Percentiles rank a stretch among this genome's conserved stretches.
These are phyloP conservation scores for Lasioglossum morio DNA, from an alignment of 2,888 invertebrate genomes.

Conservation along the genomic window DNA sequence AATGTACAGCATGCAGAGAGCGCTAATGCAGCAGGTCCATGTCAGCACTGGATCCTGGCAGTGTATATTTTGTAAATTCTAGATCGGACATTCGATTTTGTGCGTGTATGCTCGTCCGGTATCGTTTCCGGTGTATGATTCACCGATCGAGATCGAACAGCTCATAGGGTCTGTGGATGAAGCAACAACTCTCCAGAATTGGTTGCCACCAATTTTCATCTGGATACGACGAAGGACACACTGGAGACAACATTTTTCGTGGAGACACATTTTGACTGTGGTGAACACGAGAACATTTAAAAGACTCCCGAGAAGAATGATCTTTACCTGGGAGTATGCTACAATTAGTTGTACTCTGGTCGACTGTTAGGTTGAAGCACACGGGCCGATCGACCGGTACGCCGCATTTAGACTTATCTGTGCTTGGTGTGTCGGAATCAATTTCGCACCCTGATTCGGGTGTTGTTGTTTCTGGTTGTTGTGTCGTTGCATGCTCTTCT, in stretches of 20 bases:
- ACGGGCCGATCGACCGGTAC: conserved; percentile 91
- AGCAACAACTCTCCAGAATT: conserved; percentile 72
- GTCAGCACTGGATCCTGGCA: conserved; percentile 55
- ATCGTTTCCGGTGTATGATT: conserved; percentile 1
- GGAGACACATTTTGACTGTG: conserved; percentile 41
- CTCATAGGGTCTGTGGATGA: conserved; percentile 40
- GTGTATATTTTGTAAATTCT: conserved; percentile 28
- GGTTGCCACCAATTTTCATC: conserved; percentile 72
- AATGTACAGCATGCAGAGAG: conserved; percentile 68
- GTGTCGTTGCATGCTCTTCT: neutral
- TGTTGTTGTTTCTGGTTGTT: conserved; percentile 79
- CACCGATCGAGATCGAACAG: conserved; percentile 29
- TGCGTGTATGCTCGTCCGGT: conserved; percentile 30
- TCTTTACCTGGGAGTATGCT: conserved; percentile 88
- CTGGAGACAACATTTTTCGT: conserved; percentile 56
- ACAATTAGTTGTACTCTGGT: conserved; percentile 85
- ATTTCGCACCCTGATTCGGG: conserved; percentile 83
- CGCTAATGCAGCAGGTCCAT: conserved; percentile 70
- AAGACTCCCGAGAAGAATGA: conserved; percentile 66
- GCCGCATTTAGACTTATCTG: conserved; percentile 90
- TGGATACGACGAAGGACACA: conserved; percentile 64
- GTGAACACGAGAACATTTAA: conserved; percentile 64
- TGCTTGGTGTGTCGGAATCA: conserved; percentile 87
- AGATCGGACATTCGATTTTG: conserved; percentile 2
- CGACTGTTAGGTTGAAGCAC: conserved; percentile 88